A percentile compares a stretch with the other conserved stretches of the same genome.
phyloP scores from a whole-genome alignment of 1,140 invertebrate genomes.

The Atta texana region DNA sequence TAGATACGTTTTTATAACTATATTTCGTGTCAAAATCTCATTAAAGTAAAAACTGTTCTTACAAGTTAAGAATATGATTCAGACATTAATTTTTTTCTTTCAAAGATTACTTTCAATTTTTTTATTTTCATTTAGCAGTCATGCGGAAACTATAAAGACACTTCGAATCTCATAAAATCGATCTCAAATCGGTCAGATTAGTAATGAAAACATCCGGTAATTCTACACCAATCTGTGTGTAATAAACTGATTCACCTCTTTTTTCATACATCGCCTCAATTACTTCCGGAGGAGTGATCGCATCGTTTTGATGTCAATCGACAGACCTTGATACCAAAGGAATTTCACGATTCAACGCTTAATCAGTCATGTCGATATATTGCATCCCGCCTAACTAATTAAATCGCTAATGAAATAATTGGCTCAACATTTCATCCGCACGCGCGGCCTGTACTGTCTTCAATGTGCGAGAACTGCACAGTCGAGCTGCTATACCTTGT shows the following conservation, averaged over 20 bases:
- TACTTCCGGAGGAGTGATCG: slow-evolving; percentile 29
- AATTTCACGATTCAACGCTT: not conserved
- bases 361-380: slow-evolving; percentile 39
- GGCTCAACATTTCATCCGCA: slow-evolving; percentile 43
- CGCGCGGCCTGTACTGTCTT: not conserved
- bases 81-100: not conserved
- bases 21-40: not conserved
- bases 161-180: slow-evolving; percentile 1
- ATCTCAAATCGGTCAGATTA: not conserved
- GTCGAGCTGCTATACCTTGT: not conserved
- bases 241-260: not conserved
- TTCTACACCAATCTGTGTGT: not conserved
- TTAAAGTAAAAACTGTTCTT: not conserved
- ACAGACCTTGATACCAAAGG: slow-evolving; percentile 16
- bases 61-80: not conserved
- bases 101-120: not conserved
- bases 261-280: slow-evolving; percentile 38
- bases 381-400: slow-evolving; percentile 65
- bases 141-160: not conserved
- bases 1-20: no score
- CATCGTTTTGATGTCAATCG: slow-evolving; percentile 29
- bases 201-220: not conserved
- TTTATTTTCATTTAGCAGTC: not conserved
- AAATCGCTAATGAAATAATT: slow-evolving; percentile 69
- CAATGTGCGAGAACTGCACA: slow-evolving; percentile 2